phyloP scores from a whole-genome alignment of 2,797 vertebrate species.

The Pseudochirops cupreus region DNA sequence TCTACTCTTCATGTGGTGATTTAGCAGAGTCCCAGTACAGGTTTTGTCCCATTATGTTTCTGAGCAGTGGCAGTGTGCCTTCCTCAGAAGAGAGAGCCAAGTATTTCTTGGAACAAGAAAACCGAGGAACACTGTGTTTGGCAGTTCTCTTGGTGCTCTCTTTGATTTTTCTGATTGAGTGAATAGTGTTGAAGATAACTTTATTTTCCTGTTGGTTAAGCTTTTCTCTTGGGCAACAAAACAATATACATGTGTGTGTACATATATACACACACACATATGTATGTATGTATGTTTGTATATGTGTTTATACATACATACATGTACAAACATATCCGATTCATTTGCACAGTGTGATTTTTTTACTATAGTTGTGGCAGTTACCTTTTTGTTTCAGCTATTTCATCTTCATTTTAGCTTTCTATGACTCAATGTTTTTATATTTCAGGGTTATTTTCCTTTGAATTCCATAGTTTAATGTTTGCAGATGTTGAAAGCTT shows the following conservation, averaged over 20 bases:
- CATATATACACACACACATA: too few species aligned
- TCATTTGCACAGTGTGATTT: constrained; percentile 1
- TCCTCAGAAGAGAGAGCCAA: background rate
- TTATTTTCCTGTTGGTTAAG: constrained; percentile 37
- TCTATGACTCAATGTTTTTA: constrained; percentile 44
- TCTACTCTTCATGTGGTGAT: background rate
- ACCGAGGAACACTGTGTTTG: background rate
- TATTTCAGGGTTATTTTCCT: constrained; percentile 18
- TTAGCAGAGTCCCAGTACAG: background rate
- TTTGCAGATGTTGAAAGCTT: constrained; percentile 70
- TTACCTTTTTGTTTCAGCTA: constrained; percentile 6
- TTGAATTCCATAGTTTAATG: constrained; percentile 58
- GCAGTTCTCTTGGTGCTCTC: constrained; percentile 18
- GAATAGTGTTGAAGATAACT: constrained; percentile 10
- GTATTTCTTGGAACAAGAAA: constrained; percentile 28
- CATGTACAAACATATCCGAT: background rate
- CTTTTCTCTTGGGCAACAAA: constrained; percentile 51
- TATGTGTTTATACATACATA: background rate
- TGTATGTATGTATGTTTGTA: background rate
- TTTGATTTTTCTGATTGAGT: constrained; percentile 51
- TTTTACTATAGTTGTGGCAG: constrained; percentile 12
- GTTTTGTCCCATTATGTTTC: background rate
- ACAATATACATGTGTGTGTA: background rate
- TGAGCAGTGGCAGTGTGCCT: background rate
- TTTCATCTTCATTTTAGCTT: constrained; percentile 50